Base-by-base conservation (phyloP, 2,888 invertebrate species). In the Aleiodes testaceus region DNA sequence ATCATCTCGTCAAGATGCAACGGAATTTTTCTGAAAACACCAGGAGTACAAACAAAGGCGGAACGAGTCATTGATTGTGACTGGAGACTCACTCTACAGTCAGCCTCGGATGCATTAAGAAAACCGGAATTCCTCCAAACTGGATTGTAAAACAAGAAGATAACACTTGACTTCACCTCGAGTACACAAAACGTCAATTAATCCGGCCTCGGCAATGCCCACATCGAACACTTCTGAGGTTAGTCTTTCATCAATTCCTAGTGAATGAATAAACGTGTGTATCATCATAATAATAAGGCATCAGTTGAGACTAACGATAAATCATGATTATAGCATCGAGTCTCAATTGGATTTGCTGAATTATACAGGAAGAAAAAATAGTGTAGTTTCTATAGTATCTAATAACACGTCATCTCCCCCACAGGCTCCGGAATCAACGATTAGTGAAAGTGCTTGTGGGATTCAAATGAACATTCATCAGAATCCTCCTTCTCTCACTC, bases 121-220 rank as follows among this genome's bases (percentile, higher is more conserved):
- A 61, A 53, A 74, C 52, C 67, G 77, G 72, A 72, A 78, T 72
- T 73, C 77, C 75, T 70, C 75, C 72, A 71, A 77, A 14, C 36
- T 14, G 11, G 3, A 6, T 11, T 20, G 61, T 3, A 26, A 26
- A 26, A 3, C 4, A 26, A 26, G 26, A 26, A 26, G 26, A 26
- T 26, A 20, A 20, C 72, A 72, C 74, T n/a, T n/a, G n/a, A n/a
- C n/a, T n/a, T n/a, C n/a, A n/a, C n/a, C n/a, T n/a, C n/a, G 78
- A 78, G 74, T 78, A 82, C 75, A 81, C 81, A 82, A 81, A 80
- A 78, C 78, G 79, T 79, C 78, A 63, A n/a, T 72, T 45, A 12
- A 72, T 20, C 53, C 53, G 30, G 22, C 71, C 22, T 53, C 67
- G n/a, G 42, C 66, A 50, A 45, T 63, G 26, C 26, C 26, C 26